Evolutionary conservation across 2,888 invertebrate species (phyloP), one percentile per base, ranked within the genome.

Genomic region (Pimpla rufipes): DNA sequence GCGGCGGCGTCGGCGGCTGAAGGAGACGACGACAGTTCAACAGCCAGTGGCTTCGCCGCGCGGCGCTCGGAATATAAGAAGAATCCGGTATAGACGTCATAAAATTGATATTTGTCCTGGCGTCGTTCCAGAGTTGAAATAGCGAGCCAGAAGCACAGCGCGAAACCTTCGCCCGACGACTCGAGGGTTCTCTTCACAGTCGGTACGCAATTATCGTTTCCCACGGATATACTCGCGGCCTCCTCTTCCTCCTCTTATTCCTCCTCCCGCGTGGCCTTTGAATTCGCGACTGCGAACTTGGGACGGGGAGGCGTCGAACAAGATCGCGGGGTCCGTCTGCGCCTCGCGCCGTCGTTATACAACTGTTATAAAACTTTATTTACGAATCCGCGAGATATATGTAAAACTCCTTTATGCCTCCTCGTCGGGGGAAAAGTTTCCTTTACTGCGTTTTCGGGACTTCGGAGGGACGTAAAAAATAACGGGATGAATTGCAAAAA

Each of bases 81-180:
- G 85, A 85, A 86, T 88, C 86, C 79, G 79, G 50, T 84, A 80
- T 75, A 85, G 77, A 87, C 84, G 87, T 89, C 87, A 85, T 87
- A 87, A 90, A 90, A 89, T 90, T 88, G 88, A 90, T 89, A 90
- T 90, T 90, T 90, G 87, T 87, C 86, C 87, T 90, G 90, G 90
- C 90, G 68, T 66, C 40, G 68, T 76, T 90, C 90, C 90, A 90
- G 81, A 64, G 66, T 85, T 83, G 88, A 87, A 85, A 87, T 87
- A 85, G 66, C 85, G 86, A 87, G 80, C 80, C 83, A 80, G 80
- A 77, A 88, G 86, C 75, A 70, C 71, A 75, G 42, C 76, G 52
- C 66, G 29, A 59, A 50, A 57, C 40, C 57, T 76, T 77, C 71
- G 47, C 74, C 64, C 62, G 67, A 77, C 66, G 68, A 62, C 73